Base-by-base conservation (phyloP, 2,113 vertebrate species). In the Psittacula cyanocephala region DNA sequence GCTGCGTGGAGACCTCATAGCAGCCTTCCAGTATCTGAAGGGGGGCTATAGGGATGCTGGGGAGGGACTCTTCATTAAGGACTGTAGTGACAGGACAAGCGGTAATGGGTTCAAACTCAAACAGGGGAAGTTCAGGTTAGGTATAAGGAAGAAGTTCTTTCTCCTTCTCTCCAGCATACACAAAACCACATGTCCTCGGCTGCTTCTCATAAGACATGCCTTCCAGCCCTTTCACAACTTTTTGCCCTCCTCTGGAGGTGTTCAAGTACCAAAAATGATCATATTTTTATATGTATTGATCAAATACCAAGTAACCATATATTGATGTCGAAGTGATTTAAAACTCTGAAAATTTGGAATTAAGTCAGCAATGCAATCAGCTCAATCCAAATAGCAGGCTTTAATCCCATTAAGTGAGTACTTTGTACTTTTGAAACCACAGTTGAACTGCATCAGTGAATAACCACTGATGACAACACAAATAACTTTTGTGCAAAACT, bases 131-230 rank as follows among this genome's bases (percentile, higher is more conserved):
- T n/a, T 59, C 13, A 59, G 20, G 14, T 59, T 59, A 22, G 57
- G 23, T 35, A 35, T 35, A 35, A 59, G 13, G 33, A 59, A 3
- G 33, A 59, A 59, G 9, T 59, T 59, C 13, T 59, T 57, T 35
- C 25, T 44, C 57, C 39, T 81, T 7, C 33, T 11, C 50, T 31
- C 33, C 50, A 53, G 31, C 33, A n/a, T 24, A 44, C 3, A 15
- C 8, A 57, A 27, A 59, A 33, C 15, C 16, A 6, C 1, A 2
- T 3, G 37, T 43, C 57, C 20, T 53, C 59, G 55, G 17, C 27
- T 0, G 0, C 39, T 46, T 13, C 29, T 19, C 31, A 7, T 1
- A 23, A 5, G 14, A 46, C 28, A 14, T 28, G 24, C 24, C 35
- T 60, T 17, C 37, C 33, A 62, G 55, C 11, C 7, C 57, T 19